Evolutionary conservation across 2,888 invertebrate genomes (phyloP), one percentile per base, ranked within the genome.

Genomic region (Dryobotodes eremita): DNA sequence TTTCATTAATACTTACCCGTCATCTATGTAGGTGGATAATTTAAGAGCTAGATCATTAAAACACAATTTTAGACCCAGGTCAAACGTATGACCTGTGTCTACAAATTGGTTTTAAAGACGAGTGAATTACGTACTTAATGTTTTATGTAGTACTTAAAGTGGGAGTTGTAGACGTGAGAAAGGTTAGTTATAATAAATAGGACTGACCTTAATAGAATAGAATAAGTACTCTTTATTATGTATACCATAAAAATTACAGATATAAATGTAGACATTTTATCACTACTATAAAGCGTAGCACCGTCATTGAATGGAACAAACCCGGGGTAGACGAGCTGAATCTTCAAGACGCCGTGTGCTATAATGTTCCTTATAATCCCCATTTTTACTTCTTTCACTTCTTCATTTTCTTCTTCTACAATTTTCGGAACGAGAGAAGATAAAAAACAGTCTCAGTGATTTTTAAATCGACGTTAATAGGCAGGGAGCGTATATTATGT

Each of bases 1-100:
- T 64, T 74, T 57, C 42, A 61, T 53, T 61, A 75, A 80, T 71
- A 65, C 79, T n/a, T 53, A 61, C 57, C 36, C n/a, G 65, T 70
- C 69, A 82, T 70, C 15, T n/a, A 36, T 42, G 69, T 65, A 53
- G 48, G 55, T 65, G 55, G 71, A 57, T 70, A 36, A 83, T 73
- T 61, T 79, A 61, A 75, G 36, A 71, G 62, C 46, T 79, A 26
- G 36, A 57, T 70, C 53, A 84, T 84, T 83, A 80, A 36, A 26
- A 74, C 59, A 20, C 11, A 15, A 23, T 23, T 80, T 46, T 64
- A 75, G 26, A 66, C 11, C 23, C 66, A 61, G 77, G 71, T 82
- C 42, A 71, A 55, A 48, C 3, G 53, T 48, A 46, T 55, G 55
- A 59, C 71, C 59, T 81, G 66, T 50, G 17, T 64, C 20, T 15